Evolutionary conservation across 2,888 invertebrate genomes (phyloP).

Genomic region (Silvanus unidentatus): DNA sequence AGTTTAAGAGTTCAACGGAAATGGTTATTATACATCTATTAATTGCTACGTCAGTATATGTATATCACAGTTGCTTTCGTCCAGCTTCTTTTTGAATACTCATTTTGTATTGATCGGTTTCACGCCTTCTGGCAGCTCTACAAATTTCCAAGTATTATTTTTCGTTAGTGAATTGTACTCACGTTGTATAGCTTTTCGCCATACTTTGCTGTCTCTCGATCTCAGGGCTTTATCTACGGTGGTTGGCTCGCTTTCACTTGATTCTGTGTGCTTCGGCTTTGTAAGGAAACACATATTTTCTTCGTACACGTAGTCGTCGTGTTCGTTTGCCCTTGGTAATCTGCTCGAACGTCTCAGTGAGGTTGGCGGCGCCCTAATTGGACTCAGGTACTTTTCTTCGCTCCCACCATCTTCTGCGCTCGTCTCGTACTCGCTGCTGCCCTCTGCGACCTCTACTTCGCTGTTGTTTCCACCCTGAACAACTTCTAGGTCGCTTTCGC

Average conservation of each 20-base stretch:
- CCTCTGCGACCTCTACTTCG: slow-evolving; percentile 2
- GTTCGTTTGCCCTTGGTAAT: slow-evolving; percentile 3
- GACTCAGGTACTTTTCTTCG: background rate
- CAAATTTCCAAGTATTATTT: slow-evolving; percentile 8
- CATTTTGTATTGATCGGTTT: slow-evolving; percentile 5
- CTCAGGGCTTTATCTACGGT: slow-evolving; percentile 11
- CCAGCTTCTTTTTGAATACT: slow-evolving; percentile 12
- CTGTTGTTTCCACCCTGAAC: background rate
- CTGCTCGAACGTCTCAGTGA: slow-evolving; percentile 7
- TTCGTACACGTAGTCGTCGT: slow-evolving; percentile 8
- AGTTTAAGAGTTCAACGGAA: no score
- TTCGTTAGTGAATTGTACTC: slow-evolving; percentile 14
- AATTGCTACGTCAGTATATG: no score
- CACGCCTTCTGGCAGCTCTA: background rate
- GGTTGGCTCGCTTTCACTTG: no score
- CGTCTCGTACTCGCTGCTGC: no score
- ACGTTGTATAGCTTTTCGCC: slow-evolving; percentile 12
- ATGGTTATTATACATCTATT: no score
- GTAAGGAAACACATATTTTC: no score
- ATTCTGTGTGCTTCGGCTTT: no score
- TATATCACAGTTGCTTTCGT: no score
- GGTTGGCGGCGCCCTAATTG: background rate
- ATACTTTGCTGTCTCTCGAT: slow-evolving; percentile 4
- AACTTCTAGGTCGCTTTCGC: no score
- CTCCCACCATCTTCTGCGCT: background rate